These are phyloP conservation scores for Hafferia zeledoni DNA, from an alignment of 2,797 vertebrate genomes.

Conservation along the genomic window DNA sequence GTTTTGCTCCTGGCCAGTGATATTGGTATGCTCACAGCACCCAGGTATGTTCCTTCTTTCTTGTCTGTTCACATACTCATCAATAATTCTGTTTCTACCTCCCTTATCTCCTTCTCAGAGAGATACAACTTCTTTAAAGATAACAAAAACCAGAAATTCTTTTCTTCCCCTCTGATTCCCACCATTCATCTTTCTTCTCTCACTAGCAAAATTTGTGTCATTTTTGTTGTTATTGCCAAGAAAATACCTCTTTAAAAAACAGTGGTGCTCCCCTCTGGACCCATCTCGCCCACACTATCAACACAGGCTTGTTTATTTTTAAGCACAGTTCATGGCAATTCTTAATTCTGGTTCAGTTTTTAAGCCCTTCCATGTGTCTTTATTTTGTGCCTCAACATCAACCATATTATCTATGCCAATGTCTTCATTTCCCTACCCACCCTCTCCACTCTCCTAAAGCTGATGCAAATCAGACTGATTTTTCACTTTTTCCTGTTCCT, in stretches of 20 bases:
- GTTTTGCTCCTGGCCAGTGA: constrained; percentile 12
- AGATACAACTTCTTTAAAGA: constrained; percentile 20
- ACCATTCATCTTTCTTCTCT: constrained; percentile 27
- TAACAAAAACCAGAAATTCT: background rate
- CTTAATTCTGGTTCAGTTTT: background rate
- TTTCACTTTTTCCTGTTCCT: background rate
- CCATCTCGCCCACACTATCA: background rate
- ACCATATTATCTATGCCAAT: background rate
- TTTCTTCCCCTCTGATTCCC: constrained; percentile 29
- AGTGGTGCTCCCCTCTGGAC: background rate
- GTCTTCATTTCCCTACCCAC: background rate
- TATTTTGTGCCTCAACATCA: background rate
- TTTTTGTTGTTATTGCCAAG: constrained; percentile 1
- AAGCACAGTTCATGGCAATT: background rate
- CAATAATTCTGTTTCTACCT: constrained; percentile 58
- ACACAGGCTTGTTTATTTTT: constrained; percentile 4
- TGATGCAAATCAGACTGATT: background rate
- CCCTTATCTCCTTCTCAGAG: constrained; percentile 24
- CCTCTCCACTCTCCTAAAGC: background rate
- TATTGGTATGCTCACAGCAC: constrained; percentile 2
- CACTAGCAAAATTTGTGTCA: background rate
- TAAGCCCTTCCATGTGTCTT: background rate
- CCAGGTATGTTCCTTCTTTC: background rate
- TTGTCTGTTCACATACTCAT: constrained; percentile 15
- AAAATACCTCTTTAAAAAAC: background rate